Conservation (phyloP, 2,113 vertebrate species). For the Amphiprion percula region DNA sequence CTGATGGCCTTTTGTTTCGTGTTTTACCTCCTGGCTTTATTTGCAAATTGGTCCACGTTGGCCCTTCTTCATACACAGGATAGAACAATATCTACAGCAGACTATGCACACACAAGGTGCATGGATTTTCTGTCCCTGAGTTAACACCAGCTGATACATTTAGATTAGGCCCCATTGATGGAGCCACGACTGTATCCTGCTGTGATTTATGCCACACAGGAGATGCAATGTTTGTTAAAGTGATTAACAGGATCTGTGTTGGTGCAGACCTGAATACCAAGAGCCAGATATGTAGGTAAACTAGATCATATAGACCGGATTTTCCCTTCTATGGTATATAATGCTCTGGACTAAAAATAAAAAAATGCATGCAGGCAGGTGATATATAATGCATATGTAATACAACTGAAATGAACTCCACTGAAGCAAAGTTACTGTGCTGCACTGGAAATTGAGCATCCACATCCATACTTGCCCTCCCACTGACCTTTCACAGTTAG, state of each 20-base stretch:
- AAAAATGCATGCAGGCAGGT: background rate
- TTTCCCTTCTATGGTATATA: slow-evolving; percentile 8
- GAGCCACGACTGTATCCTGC: slow-evolving; percentile 69
- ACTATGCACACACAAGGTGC: slow-evolving; percentile 46
- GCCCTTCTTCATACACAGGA: slow-evolving; percentile 9
- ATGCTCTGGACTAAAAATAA: slow-evolving; percentile 22
- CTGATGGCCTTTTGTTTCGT: background rate
- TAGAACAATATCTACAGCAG: slow-evolving; percentile 48
- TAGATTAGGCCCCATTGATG: slow-evolving; percentile 67
- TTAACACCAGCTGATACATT: slow-evolving; percentile 69
- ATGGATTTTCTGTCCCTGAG: slow-evolving; percentile 72
- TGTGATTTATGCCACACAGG: slow-evolving; percentile 67
- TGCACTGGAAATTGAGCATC: slow-evolving; percentile 44
- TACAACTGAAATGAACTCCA: slow-evolving; percentile 12
- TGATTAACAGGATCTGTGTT: slow-evolving; percentile 73
- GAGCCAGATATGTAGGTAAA: slow-evolving; percentile 53
- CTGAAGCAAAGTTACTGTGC: background rate
- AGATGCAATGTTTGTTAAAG: slow-evolving; percentile 76
- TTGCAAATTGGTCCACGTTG: slow-evolving; percentile 41
- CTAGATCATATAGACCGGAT: slow-evolving; percentile 37
- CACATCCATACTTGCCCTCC: slow-evolving; percentile 44
- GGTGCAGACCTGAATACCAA: slow-evolving; percentile 67
- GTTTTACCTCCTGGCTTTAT: slow-evolving; percentile 30
- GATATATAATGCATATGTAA: background rate
- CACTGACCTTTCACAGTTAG: slow-evolving; percentile 58